phyloP scores from a whole-genome alignment of 2,113 vertebrate genomes.

The Mormyrus iriodes region DNA sequence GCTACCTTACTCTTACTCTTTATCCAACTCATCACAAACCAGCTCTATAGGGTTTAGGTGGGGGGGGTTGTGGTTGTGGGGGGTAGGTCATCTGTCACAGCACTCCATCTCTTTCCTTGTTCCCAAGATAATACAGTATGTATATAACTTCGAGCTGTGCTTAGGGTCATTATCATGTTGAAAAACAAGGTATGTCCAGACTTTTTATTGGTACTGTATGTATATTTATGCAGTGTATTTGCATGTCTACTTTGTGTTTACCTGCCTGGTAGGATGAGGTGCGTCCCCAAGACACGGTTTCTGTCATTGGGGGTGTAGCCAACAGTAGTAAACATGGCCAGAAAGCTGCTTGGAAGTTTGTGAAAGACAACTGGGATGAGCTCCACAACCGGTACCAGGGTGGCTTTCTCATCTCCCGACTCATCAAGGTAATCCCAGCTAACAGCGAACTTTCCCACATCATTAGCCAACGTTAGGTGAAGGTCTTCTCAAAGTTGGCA shows the following conservation, averaged over 20 bases:
- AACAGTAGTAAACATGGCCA: conserved; percentile 90
- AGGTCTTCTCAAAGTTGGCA: not conserved
- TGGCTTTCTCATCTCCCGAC: conserved; percentile 95
- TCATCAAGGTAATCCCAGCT: conserved; percentile 78
- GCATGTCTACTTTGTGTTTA: not conserved
- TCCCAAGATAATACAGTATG: not conserved
- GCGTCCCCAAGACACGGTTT: conserved; percentile 95
- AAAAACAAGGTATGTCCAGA: not conserved
- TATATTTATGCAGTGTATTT: not conserved
- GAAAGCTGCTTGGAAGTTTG: conserved; percentile 94
- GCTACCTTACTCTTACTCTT: not conserved
- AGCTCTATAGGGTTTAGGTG: not conserved
- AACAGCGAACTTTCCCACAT: not conserved
- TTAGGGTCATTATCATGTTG: not conserved
- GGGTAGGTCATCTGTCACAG: not conserved
- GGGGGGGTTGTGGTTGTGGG: not conserved
- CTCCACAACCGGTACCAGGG: conserved; percentile 96
- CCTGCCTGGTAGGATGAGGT: conserved; percentile 78
- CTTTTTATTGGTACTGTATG: not conserved
- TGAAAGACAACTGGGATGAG: conserved; percentile 96
- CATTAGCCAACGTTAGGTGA: not conserved
- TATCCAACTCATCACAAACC: not conserved
- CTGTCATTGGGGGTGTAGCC: conserved; percentile 91
- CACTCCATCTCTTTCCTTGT: not conserved
- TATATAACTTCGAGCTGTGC: not conserved